Percentiles rank a stretch among this genome's conserved stretches.
Conservation (phyloP, 2,797 vertebrate genomes). For the Falco cherrug region DNA sequence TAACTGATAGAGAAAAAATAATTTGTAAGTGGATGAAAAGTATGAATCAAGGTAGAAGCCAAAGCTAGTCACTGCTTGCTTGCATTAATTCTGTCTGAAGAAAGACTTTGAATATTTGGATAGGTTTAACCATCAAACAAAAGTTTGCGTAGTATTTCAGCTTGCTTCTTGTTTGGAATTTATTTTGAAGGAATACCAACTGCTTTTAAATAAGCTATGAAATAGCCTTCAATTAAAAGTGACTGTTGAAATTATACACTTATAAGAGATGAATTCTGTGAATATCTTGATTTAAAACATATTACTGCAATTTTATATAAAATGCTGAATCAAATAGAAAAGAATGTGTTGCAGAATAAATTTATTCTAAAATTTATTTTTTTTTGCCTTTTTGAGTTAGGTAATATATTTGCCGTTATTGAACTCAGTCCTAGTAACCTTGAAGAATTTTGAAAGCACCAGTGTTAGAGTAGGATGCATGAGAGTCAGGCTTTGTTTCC, state of each 20-base stretch:
- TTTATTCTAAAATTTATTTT: not conserved
- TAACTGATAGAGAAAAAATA: slow-evolving; percentile 5
- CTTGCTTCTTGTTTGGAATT: not conserved
- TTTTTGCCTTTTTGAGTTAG: not conserved
- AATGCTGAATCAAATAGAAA: not conserved
- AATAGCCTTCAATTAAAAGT: not conserved
- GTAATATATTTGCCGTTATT: not conserved
- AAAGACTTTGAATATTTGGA: not conserved
- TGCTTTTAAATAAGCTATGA: not conserved
- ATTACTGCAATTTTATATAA: not conserved
- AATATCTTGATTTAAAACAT: not conserved
- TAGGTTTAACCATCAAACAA: not conserved
- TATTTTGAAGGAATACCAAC: not conserved
- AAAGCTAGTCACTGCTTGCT: not conserved
- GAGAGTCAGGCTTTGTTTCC: not conserved
- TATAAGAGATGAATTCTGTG: not conserved
- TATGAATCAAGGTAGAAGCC: not conserved
- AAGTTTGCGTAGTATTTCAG: not conserved
- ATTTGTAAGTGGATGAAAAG: not conserved
- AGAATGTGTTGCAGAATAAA: not conserved
- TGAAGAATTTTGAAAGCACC: no score
- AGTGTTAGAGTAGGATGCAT: not conserved
- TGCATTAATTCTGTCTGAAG: not conserved
- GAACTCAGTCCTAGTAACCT: not conserved
- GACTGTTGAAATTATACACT: not conserved